Evolutionary conservation across 2,113 vertebrate species (phyloP).

Genomic region (Serilophus lunatus): DNA sequence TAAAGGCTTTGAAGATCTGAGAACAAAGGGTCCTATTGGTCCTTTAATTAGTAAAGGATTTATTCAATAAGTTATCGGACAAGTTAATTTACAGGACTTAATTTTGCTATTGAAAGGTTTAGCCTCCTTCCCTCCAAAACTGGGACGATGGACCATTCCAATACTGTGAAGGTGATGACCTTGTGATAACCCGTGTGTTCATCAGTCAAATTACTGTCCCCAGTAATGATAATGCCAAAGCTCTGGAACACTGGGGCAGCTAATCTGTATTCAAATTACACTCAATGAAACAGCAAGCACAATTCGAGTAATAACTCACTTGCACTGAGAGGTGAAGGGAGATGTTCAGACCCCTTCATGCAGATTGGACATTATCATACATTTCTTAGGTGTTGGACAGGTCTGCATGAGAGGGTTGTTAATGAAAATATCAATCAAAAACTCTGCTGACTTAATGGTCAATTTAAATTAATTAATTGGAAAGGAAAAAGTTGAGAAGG

Average conservation of each 20-base stretch:
- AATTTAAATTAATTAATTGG: constrained; percentile 92
- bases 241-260: constrained; percentile 86
- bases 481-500: constrained; percentile 75
- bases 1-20: constrained; percentile 68
- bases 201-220: constrained; percentile 88
- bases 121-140: constrained; percentile 69
- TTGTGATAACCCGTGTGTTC: constrained; percentile 92
- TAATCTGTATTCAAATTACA: constrained; percentile 97
- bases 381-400: constrained; percentile 87
- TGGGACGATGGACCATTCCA: constrained; percentile 62
- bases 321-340: constrained; percentile 72
- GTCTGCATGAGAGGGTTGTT: constrained; percentile 78
- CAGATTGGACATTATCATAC: constrained; percentile 86
- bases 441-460: constrained; percentile 87
- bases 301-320: constrained; percentile 85
- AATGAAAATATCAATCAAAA: constrained; percentile 93
- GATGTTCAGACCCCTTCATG: constrained; percentile 72
- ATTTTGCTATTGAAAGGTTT: constrained; percentile 78
- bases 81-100: constrained; percentile 83
- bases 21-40: constrained; percentile 68
- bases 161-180: constrained; percentile 82
- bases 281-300: constrained; percentile 77
- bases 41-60: constrained; percentile 80
- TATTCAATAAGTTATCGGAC: constrained; percentile 81
- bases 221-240: constrained; percentile 86